Evolutionary conservation across 2,888 invertebrate genomes (phyloP).

Genomic region (Caenorhabditis auriculariae): DNA sequence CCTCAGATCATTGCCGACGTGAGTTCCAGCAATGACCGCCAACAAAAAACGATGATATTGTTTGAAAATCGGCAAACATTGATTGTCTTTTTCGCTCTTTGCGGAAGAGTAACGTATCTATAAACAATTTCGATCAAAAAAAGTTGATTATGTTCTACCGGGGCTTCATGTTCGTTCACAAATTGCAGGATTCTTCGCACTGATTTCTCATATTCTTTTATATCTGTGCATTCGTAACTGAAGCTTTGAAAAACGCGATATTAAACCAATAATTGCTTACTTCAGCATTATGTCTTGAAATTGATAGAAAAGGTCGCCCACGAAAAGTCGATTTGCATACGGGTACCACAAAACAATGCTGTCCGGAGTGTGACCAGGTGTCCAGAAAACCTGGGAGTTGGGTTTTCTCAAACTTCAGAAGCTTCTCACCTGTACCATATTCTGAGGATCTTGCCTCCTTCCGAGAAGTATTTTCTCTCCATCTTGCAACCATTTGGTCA

Average conservation of each 20-base stretch:
- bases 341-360: conserved; percentile 43
- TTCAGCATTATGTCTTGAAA: conserved; percentile 44
- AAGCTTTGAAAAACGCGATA: conserved; percentile 4
- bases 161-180: neutral
- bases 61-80: conserved; percentile 35
- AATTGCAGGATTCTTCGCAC: conserved; percentile 38
- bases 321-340: conserved; percentile 33
- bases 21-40: conserved; percentile 43
- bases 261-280: conserved; percentile 17
- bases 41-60: conserved; percentile 42
- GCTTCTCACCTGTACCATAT: conserved; percentile 28
- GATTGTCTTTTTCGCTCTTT: conserved; percentile 35
- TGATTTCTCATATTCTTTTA: conserved; percentile 39
- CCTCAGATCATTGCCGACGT: conserved; percentile 39
- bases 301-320: conserved; percentile 46
- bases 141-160: neutral
- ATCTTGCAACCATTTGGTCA: conserved; percentile 45
- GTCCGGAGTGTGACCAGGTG: conserved; percentile 48
- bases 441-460: conserved; percentile 18
- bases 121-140: conserved; percentile 1
- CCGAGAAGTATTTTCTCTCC: conserved; percentile 38
- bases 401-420: neutral
- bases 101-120: conserved; percentile 35
- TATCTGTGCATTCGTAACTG: conserved; percentile 41
- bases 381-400: conserved; percentile 36